Evolutionary conservation across 92 coral and sea anemone genomes (phyloP).

Genomic region (Pocillopora meandrina): DNA sequence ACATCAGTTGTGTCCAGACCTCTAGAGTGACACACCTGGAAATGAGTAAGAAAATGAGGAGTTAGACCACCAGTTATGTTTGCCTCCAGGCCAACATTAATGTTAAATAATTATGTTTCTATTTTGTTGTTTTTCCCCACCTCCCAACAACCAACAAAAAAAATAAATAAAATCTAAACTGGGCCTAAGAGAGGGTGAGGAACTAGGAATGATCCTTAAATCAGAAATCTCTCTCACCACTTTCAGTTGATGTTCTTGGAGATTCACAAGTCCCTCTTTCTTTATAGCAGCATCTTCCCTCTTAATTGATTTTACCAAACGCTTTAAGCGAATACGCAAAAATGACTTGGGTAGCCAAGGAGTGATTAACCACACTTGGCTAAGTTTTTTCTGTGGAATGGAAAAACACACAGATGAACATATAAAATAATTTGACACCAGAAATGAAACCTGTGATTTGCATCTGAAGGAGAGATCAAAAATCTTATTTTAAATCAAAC

Average conservation of each 20-base stretch:
- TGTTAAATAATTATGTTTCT: too few species aligned
- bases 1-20: conserved; percentile 85
- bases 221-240: conserved; percentile 53
- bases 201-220: background rate
- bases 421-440: background rate
- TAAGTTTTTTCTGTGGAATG: conserved; percentile 73
- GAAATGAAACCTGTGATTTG: background rate
- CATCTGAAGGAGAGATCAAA: background rate
- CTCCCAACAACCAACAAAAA: too few species aligned
- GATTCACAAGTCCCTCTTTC: conserved; percentile 82
- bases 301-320: conserved; percentile 62
- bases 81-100: too few species aligned
- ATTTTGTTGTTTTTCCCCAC: too few species aligned
- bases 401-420: background rate
- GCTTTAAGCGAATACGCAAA: conserved; percentile 72
- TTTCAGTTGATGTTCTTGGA: conserved; percentile 71
- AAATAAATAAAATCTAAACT: too few species aligned
- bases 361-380: conserved; percentile 85
- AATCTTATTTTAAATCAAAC: too few species aligned
- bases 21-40: conserved; percentile 93
- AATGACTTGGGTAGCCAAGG: conserved; percentile 89
- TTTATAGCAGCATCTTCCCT: conserved; percentile 91
- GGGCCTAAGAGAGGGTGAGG: background rate
- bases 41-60: background rate
- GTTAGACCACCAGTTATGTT: too few species aligned